Conservation (phyloP, 2,797 vertebrate genomes). For the Taeniopygia guttata region DNA sequence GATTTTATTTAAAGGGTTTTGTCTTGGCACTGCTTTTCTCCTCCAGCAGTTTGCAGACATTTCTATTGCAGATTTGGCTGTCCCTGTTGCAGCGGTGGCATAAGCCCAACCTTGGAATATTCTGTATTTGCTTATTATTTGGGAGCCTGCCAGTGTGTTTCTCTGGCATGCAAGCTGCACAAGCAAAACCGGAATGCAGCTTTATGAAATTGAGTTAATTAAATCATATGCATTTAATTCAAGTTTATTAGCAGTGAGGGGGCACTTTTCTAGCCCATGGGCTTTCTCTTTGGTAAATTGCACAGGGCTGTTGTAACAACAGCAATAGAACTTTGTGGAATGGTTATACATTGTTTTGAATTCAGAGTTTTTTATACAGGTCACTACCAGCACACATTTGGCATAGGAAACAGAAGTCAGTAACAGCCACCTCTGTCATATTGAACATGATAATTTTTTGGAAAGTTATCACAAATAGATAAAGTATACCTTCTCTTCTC, state of each 20-base stretch:
- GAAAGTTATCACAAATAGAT: neutral
- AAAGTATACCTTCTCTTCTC: neutral
- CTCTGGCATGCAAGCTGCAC: neutral
- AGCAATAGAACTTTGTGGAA: neutral
- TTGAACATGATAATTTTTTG: neutral
- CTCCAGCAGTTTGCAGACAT: neutral
- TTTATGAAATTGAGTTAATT: conserved; percentile 50
- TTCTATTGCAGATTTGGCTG: neutral
- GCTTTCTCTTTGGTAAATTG: neutral
- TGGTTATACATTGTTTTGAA: neutral
- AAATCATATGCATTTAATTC: neutral
- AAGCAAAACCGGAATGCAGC: neutral
- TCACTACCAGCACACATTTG: neutral
- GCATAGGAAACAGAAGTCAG: neutral
- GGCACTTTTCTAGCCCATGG: neutral
- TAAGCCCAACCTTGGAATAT: neutral
- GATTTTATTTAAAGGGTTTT: neutral
- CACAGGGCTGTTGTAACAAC: neutral
- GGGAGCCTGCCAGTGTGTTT: conserved; percentile 18
- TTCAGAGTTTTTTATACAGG: neutral
- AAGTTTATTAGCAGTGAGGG: neutral
- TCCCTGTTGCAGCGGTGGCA: neutral
- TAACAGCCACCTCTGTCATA: neutral
- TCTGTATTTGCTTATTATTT: conserved; percentile 27
- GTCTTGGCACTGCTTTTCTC: neutral